Conservation (phyloP, 2,888 invertebrate genomes). For the Nephrocerus scutellatus region DNA sequence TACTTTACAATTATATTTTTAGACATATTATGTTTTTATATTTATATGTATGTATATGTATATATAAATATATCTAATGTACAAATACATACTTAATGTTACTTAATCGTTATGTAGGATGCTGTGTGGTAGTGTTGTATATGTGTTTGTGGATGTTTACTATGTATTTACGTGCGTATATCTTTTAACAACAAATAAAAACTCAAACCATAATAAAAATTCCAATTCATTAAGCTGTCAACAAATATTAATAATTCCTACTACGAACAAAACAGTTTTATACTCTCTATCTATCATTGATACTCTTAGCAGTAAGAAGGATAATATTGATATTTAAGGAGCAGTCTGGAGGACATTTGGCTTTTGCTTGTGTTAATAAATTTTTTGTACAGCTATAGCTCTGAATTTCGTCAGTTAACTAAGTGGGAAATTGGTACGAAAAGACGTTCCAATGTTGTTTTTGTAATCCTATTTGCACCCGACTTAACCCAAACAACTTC, state of each 20-base stretch:
- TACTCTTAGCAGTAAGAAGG: neutral
- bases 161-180: neutral
- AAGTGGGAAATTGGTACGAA: too few relatives aligned
- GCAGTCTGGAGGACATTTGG: neutral
- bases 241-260: too few relatives aligned
- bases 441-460: too few relatives aligned
- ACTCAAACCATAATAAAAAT: too few relatives aligned
- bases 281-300: neutral
- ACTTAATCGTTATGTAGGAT: slow-evolving; percentile 4
- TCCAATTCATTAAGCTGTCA: too few relatives aligned
- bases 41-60: neutral
- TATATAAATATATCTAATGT: slow-evolving; percentile 2
- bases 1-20: neutral
- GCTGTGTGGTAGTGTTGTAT: neutral
- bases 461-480: too few relatives aligned
- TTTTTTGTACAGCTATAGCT: too few relatives aligned
- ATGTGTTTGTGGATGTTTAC: slow-evolving; percentile 1
- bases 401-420: too few relatives aligned
- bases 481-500: too few relatives aligned
- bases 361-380: too few relatives aligned
- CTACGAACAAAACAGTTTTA: too few relatives aligned
- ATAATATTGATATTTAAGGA: neutral
- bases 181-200: neutral
- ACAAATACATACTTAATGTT: slow-evolving; percentile 10
- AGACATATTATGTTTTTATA: neutral